Evolutionary conservation across 2,797 vertebrate species (phyloP), one percentile per base, ranked within the genome.

Genomic region (Poeciliopsis infans): DNA sequence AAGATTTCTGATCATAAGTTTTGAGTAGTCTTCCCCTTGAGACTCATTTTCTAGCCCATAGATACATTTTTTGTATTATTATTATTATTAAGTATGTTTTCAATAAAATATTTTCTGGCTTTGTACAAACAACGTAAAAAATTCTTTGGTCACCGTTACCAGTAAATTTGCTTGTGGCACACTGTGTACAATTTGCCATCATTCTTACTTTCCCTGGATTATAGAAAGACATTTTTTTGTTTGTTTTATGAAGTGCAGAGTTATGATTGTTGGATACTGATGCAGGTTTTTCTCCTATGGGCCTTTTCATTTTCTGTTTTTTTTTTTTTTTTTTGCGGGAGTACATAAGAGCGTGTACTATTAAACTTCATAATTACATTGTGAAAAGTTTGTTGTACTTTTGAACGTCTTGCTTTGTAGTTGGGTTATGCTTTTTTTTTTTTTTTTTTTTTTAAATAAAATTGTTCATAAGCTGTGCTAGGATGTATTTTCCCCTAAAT

Each of bases 341-440:
- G 71, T 51, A 79, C 78, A 77, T 47, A 71, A 28, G 25, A 68
- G 36, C 47, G 28, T 77, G 43, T 75, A 66, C 47, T 39, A 25
- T 75, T 81, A 47, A 87, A 61, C 53, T 47, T n/a, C 55, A 55
- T 80, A 78, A 83, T 83, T 85, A 64, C 77, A 84, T 46, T 11
- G 28, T 36, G 20, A 79, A 75, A 77, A 79, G 88, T 87, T 64
- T 80, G 82, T 81, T 84, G 89, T 68, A 84, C 64, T 7, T 82
- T 77, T 55, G 71, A 82, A 73, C 66, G 79, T 76, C 75, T 83
- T 79, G 5, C 41, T 20, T 84, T 51, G 43, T 82, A 47, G 69
- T 53, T 72, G 31, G 59, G 66, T 55, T 28, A 28, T 6, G 3
- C 55, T 28, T 59, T 28, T 28, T 57, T 59, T 79, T 49, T 55